phyloP scores from a whole-genome alignment of 1,140 invertebrate species.

The Hyposmocoma kahamanoa region DNA sequence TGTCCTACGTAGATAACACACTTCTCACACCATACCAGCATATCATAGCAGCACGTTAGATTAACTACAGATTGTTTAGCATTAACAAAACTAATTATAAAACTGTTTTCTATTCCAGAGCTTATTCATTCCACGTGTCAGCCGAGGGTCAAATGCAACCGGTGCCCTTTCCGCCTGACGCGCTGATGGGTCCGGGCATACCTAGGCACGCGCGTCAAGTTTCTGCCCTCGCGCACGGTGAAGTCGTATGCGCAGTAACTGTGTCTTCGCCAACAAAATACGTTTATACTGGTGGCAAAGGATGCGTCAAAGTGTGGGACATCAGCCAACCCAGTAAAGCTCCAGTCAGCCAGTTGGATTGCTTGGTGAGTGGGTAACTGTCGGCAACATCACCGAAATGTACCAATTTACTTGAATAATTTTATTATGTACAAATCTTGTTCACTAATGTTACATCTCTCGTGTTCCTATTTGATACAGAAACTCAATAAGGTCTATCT shows the following conservation, averaged over 20 bases:
- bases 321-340: conserved; percentile 90
- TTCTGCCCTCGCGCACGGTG: conserved; percentile 95
- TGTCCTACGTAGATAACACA: too few relatives aligned
- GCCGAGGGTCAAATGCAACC: conserved; percentile 91
- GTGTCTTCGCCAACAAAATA: conserved; percentile 96
- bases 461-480: too few relatives aligned
- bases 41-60: too few relatives aligned
- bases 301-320: conserved; percentile 97
- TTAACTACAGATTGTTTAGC: too few relatives aligned
- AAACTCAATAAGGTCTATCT: too few relatives aligned
- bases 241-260: conserved; percentile 93
- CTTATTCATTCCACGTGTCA: conserved; percentile 94
- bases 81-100: too few relatives aligned
- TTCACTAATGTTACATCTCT: too few relatives aligned
- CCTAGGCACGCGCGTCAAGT: conserved; percentile 94
- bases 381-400: too few relatives aligned
- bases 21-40: too few relatives aligned
- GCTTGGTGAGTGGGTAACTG: conserved; percentile 82
- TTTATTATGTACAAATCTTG: too few relatives aligned
- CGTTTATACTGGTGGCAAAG: conserved; percentile 98
- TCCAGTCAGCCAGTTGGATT: conserved; percentile 88
- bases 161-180: conserved; percentile 96
- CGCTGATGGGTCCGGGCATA: conserved; percentile 93
- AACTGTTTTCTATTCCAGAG: conserved; percentile 76
- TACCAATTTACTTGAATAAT: too few relatives aligned